Evolutionary conservation across 2,797 vertebrate species (phyloP), one percentile per base, ranked within the genome.

Genomic region (Acridotheres tristis): DNA sequence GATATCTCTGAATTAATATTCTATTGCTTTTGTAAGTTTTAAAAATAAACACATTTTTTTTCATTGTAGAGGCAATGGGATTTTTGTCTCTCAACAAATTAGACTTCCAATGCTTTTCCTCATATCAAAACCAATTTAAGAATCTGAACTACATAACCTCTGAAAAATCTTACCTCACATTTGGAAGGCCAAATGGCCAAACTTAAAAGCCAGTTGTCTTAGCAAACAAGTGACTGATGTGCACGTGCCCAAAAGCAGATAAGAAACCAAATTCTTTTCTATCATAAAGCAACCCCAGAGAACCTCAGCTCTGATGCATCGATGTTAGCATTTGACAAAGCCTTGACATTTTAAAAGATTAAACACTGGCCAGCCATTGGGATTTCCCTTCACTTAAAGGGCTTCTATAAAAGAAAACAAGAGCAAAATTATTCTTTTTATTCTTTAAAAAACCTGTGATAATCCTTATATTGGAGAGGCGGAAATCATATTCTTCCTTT

Each of bases 401-500:
- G 20, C 42, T 88, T 85, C 30, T 43, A 20, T 5, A 40, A 62
- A 59, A 65, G 29, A 61, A 17, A 85, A 27, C 30, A 42, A 72
- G 17, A 67, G 15, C 13, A 65, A 81, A 93, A 78, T 29, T 7
- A 20, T 34, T 36, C 16, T 61, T 86, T 81, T 29, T 7, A 20
- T 32, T 36, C 16, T 61, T 86, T 81, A 47, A 72, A 72, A 90
- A 95, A 30, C 21, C 47, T 45, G 47, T 90, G 69, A 86, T 89
- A 92, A 79, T 40, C 27, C 42, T 93, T 90, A 91, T 94, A 85
- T 94, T 66, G 2, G 4, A 69, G 63, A 57, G 62, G 22, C 0
- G 63, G 87, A 93, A 96, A 79, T 94, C 7, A 54, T 84, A 76
- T 73, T 96, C 79, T 95, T 95, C 89, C 92, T 88, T 81, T 89